Conservation (phyloP, 2,888 invertebrate genomes). For the Troides oblongomaculatus region DNA sequence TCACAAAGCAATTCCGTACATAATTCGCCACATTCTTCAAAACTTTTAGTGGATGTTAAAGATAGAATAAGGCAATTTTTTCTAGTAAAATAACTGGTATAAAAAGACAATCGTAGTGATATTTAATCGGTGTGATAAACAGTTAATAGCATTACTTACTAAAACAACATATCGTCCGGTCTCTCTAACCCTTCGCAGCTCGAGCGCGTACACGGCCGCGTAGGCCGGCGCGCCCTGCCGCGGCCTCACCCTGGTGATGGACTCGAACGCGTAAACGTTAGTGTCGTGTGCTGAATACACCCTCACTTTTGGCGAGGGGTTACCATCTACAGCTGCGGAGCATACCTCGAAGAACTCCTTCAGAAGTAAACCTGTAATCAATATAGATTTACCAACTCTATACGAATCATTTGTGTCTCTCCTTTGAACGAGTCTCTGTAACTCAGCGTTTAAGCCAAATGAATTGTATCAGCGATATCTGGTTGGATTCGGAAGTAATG, state of each 20-base stretch:
- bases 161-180: slow-evolving; percentile 30
- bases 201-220: slow-evolving; percentile 18
- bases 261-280: slow-evolving; percentile 22
- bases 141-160: slow-evolving; percentile 10
- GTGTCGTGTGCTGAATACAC: slow-evolving; percentile 29
- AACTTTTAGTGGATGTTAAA: too few relatives aligned
- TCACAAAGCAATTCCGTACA: too few relatives aligned
- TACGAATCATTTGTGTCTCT: too few relatives aligned
- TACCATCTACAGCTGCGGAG: slow-evolving; percentile 8
- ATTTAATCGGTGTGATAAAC: background rate
- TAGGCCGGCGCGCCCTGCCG: slow-evolving; percentile 20
- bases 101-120: background rate
- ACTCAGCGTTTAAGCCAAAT: too few relatives aligned
- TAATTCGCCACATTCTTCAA: too few relatives aligned
- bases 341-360: slow-evolving; percentile 25
- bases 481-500: too few relatives aligned
- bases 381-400: background rate
- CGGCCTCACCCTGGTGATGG: slow-evolving; percentile 13
- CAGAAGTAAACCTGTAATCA: slow-evolving; percentile 26
- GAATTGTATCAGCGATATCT: too few relatives aligned
- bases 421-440: too few relatives aligned
- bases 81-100: too few relatives aligned
- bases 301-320: slow-evolving; percentile 23
- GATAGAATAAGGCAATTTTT: too few relatives aligned
- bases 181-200: slow-evolving; percentile 15